These are phyloP conservation scores for Brachionus angularis DNA, from an alignment of 1,140 invertebrate genomes.

Conservation along the genomic window DNA sequence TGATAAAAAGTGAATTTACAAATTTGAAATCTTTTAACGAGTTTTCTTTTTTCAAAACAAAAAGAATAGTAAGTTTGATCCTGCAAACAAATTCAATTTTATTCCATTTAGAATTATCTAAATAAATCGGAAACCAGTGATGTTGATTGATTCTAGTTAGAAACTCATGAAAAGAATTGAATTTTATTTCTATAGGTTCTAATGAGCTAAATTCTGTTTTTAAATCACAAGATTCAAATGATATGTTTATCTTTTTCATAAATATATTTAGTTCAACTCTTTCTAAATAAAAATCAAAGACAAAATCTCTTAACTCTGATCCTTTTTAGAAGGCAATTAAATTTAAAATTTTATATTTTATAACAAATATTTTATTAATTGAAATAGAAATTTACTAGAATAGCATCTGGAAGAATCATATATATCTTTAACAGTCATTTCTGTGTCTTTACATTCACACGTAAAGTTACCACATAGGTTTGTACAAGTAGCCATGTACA, in stretches of 20 bases:
- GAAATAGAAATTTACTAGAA: background rate
- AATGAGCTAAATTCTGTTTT: background rate
- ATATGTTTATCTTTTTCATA: background rate
- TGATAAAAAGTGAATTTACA: too few species aligned
- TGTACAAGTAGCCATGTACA: constrained; percentile 17
- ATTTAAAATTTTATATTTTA: background rate
- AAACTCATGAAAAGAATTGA: constrained; percentile 6
- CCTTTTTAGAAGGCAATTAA: background rate
- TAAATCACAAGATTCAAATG: background rate
- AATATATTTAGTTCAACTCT: constrained; percentile 6
- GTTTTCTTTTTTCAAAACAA: background rate
- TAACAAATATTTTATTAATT: too few species aligned
- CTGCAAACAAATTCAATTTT: constrained; percentile 30
- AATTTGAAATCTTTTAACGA: constrained; percentile 14
- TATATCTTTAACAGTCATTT: background rate
- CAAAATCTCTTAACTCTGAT: constrained; percentile 17
- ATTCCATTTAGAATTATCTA: constrained; percentile 6
- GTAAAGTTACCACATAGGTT: constrained; percentile 17
- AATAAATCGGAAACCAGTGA: constrained; percentile 24
- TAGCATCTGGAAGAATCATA: constrained; percentile 12
- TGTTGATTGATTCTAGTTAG: background rate
- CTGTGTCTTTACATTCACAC: constrained; percentile 15
- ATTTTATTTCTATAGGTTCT: background rate
- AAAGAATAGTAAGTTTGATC: background rate
- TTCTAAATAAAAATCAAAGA: background rate